Evolutionary conservation across 2,113 vertebrate species (phyloP), one percentile per base, ranked within the genome.

Genomic region (Pardalotus punctatus): DNA sequence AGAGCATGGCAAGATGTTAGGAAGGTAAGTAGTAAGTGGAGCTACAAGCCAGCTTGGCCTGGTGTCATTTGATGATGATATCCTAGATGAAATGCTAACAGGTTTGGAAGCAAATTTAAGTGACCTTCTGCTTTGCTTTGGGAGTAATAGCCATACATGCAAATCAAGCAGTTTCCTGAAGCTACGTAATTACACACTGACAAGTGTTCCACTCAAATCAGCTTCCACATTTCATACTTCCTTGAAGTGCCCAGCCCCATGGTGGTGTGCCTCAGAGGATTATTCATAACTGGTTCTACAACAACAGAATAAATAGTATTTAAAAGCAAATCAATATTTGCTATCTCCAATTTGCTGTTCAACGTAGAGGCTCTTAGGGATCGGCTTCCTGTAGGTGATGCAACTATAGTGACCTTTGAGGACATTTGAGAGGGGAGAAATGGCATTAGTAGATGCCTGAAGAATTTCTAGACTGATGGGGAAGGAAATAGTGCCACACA

Each of bases 251-350:
- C 81, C 90, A 96, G 67, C 87, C 87, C 78, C 2, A 0, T 51
- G 35, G 36, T 92, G 60, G 29, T 77, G 82, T 83, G 64, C 65
- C 74, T 91, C 47, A 54, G 54, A 93, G 67, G 15, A 47, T 82
- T 93, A 57, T 43, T 95, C 56, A 22, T 77, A 95, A 87, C 93
- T 87, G 57, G 91, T 96, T 96, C 74, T 82, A 70, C 95, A 89
- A 85, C 66, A 94, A 73, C 54, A 86, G 71, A 88, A 90, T 88
- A 93, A 94, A 83, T 50, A 90, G 35, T 89, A 87, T 94, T 95
- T 95, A 84, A 90, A 81, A 72, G 81, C 78, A 94, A 94, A 93
- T 94, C 87, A 90, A 51, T 91, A 91, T 74, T 92, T 85, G 90
- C 71, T 73, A 51, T 96, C 74, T 95, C 58, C 5, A 81, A 13